These are phyloP conservation scores for Pycnomerus fuliginosus DNA, from an alignment of 2,888 invertebrate genomes.

Conservation along the genomic window DNA sequence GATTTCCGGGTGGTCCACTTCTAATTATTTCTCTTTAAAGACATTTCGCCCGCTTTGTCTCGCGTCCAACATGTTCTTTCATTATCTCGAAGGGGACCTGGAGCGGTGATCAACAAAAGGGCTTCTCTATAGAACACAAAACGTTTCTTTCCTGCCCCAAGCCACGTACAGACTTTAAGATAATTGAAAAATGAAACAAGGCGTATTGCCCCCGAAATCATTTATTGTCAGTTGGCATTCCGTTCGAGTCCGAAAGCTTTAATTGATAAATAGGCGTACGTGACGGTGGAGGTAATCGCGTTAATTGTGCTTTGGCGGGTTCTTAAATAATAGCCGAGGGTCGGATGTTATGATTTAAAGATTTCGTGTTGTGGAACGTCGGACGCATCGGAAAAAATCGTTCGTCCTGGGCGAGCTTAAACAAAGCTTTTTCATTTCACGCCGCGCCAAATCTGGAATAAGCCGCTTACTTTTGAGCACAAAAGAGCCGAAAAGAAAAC, in stretches of 20 bases:
- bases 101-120: slow-evolving; percentile 30
- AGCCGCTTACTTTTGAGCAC: slow-evolving; percentile 27
- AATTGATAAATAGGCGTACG: slow-evolving; percentile 49
- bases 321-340: slow-evolving; percentile 31
- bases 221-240: slow-evolving; percentile 41
- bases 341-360: slow-evolving; percentile 19
- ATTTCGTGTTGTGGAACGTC: too few relatives aligned
- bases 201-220: slow-evolving; percentile 47
- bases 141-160: slow-evolving; percentile 17
- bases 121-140: slow-evolving; percentile 28
- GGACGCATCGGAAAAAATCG: slow-evolving; percentile 2
- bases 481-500: slow-evolving; percentile 32
- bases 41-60: slow-evolving; percentile 31
- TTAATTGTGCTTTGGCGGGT: slow-evolving; percentile 27
- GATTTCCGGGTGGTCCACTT: too few relatives aligned
- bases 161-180: slow-evolving; percentile 25
- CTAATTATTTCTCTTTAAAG: slow-evolving; percentile 24
- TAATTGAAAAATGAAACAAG: slow-evolving; percentile 46
- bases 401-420: slow-evolving; percentile 13
- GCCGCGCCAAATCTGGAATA: slow-evolving; percentile 20
- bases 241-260: slow-evolving; percentile 37
- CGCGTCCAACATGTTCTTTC: slow-evolving; percentile 30
- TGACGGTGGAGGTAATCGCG: slow-evolving; percentile 37
- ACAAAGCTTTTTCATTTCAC: slow-evolving; percentile 24
- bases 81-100: slow-evolving; percentile 27